phyloP scores from a whole-genome alignment of 64 coral and sea anemone species.

The Stylophora pistillata region DNA sequence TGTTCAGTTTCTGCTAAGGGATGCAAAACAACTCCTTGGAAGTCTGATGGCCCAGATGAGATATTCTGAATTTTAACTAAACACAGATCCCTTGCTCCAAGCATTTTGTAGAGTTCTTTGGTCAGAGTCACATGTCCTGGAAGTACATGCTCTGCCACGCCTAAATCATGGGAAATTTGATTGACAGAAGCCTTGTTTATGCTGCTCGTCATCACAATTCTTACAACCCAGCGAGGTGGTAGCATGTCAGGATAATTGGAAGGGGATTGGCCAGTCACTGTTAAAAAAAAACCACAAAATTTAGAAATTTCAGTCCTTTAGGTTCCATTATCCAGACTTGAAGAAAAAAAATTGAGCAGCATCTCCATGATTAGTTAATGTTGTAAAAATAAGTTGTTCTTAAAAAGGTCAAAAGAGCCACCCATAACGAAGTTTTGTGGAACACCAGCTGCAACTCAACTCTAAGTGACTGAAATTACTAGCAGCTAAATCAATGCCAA shows the following conservation, averaged over 20 bases:
- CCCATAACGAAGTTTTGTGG: no score
- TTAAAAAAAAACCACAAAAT: neutral
- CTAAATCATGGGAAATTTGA: neutral
- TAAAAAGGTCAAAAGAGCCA: no score
- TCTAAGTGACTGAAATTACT: no score
- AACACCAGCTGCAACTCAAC: no score
- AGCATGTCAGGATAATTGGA: neutral
- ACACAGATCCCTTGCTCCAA: slow-evolving; percentile 48
- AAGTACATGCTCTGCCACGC: slow-evolving; percentile 1
- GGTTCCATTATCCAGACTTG: no score
- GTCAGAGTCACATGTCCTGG: slow-evolving; percentile 50
- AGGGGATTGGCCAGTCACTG: neutral
- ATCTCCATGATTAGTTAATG: no score
- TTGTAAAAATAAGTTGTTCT: no score
- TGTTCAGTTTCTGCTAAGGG: slow-evolving; percentile 40
- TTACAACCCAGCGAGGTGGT: neutral
- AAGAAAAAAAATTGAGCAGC: no score
- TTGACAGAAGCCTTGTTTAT: neutral
- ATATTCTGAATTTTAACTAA: slow-evolving; percentile 50
- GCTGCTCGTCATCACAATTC: slow-evolving; percentile 29
- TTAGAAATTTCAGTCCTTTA: neutral
- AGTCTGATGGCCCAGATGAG: slow-evolving; percentile 32
- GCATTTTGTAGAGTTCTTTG: slow-evolving; percentile 37
- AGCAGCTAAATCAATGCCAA: no score
- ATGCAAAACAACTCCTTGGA: slow-evolving; percentile 82